These are phyloP conservation scores for Microplitis manilae DNA, from an alignment of 2,888 invertebrate species.

Conservation along the genomic window DNA sequence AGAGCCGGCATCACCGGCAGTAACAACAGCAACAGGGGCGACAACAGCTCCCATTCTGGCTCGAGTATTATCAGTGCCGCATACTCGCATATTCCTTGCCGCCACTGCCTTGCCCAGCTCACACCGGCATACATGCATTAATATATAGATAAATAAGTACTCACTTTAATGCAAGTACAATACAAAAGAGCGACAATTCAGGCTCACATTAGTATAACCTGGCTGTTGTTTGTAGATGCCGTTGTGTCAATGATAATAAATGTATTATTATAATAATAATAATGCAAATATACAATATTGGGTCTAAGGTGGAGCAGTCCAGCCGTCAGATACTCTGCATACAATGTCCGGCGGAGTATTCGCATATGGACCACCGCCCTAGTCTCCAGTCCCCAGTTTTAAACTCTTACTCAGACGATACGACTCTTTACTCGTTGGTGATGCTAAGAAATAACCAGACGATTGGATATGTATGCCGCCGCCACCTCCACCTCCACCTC, in stretches of 20 bases:
- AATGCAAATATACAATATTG: background rate
- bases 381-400: conserved; percentile 2
- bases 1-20: background rate
- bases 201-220: background rate
- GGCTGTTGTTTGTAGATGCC: too few relatives aligned
- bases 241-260: too few relatives aligned
- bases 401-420: conserved; percentile 7
- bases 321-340: conserved; percentile 40
- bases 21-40: conserved; percentile 11
- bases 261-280: too few relatives aligned
- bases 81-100: background rate
- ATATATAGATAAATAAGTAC: background rate
- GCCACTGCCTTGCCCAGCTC: conserved; percentile 15
- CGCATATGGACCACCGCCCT: conserved; percentile 20
- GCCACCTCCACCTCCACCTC: background rate
- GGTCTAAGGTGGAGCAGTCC: conserved; percentile 26
- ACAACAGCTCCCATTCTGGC: conserved; percentile 42
- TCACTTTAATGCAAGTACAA: background rate
- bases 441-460: conserved; percentile 6
- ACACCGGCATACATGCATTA: conserved; percentile 26
- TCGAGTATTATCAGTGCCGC: conserved; percentile 27
- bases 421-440: background rate
- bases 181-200: conserved; percentile 1
- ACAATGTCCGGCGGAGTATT: conserved; percentile 34
- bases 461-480: background rate